phyloP scores from a whole-genome alignment of 1,140 invertebrate species.

The silkworm (Bombyx mori) region DNA sequence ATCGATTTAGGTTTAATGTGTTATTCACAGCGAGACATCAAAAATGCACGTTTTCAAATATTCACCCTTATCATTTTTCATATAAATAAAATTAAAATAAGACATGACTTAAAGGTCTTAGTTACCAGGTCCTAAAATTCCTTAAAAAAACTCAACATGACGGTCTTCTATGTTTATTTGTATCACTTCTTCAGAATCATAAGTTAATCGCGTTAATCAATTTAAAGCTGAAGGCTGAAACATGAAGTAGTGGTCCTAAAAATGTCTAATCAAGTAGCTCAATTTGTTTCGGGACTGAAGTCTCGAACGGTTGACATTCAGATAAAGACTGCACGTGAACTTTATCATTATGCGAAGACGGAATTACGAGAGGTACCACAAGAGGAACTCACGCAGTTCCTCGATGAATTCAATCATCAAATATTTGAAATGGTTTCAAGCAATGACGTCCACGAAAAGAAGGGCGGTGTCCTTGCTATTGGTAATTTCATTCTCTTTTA shows the following conservation, averaged over 20 bases:
- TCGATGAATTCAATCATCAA: constrained; percentile 96
- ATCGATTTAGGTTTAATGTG: too few species aligned
- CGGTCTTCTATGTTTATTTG: too few species aligned
- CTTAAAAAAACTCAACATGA: too few species aligned
- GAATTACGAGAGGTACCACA: constrained; percentile 93
- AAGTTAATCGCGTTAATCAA: too few species aligned
- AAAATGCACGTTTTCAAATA: too few species aligned
- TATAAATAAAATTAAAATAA: too few species aligned
- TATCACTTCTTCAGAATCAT: too few species aligned
- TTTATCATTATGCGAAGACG: constrained; percentile 92
- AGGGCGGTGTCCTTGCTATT: constrained; percentile 95
- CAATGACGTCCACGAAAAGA: constrained; percentile 93
- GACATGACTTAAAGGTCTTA: too few species aligned
- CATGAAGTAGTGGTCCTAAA: constrained; percentile 18
- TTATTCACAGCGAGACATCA: too few species aligned
- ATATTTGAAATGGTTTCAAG: constrained; percentile 97
- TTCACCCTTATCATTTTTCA: too few species aligned
- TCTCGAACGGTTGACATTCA: constrained; percentile 89
- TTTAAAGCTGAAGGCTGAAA: too few species aligned
- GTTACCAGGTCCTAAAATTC: too few species aligned
- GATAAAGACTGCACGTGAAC: constrained; percentile 87
- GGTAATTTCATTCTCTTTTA: constrained; percentile 65
- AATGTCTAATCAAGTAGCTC: constrained; percentile 74
- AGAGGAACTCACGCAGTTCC: constrained; percentile 90
- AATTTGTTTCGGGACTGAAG: constrained; percentile 90